Evolutionary conservation across 30 jellyfish, hydroid and myxozoan genomes (phyloP).

Genomic region (Sanderia malayensis): DNA sequence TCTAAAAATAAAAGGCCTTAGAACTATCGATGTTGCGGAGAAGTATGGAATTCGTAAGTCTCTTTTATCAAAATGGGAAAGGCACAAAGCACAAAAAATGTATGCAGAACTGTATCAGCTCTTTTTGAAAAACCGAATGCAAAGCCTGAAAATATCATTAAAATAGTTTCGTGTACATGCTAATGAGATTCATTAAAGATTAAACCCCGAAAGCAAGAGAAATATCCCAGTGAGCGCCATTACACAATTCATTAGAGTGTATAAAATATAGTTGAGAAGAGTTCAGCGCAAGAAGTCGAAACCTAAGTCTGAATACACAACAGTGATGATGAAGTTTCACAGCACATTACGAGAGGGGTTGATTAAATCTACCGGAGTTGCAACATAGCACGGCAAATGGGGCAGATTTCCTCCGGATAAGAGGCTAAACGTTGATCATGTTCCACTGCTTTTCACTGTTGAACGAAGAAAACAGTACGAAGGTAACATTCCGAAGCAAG

Average conservation of each 20-base stretch:
- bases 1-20: neutral
- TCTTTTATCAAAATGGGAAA: conserved; percentile 20
- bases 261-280: conserved; percentile 17
- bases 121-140: neutral
- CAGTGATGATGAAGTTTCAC: conserved; percentile 39
- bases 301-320: neutral
- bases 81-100: conserved; percentile 6
- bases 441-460: conserved; percentile 47
- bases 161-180: conserved; percentile 6
- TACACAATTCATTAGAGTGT: conserved; percentile 1
- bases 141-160: conserved; percentile 7
- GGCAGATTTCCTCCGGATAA: conserved; percentile 36
- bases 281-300: conserved; percentile 28
- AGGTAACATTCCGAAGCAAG: conserved; percentile 6
- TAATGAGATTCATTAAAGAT: neutral
- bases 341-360: conserved; percentile 24
- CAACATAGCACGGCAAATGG: conserved; percentile 34
- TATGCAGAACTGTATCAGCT: conserved; percentile 5
- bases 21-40: conserved; percentile 17
- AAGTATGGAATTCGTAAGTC: conserved; percentile 14
- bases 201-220: neutral
- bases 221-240: neutral
- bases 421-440: conserved; percentile 52
- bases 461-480: conserved; percentile 25
- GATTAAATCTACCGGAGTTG: conserved; percentile 12